Base-by-base conservation (phyloP, 2,888 invertebrate genomes). In the Byasa hedistus region DNA sequence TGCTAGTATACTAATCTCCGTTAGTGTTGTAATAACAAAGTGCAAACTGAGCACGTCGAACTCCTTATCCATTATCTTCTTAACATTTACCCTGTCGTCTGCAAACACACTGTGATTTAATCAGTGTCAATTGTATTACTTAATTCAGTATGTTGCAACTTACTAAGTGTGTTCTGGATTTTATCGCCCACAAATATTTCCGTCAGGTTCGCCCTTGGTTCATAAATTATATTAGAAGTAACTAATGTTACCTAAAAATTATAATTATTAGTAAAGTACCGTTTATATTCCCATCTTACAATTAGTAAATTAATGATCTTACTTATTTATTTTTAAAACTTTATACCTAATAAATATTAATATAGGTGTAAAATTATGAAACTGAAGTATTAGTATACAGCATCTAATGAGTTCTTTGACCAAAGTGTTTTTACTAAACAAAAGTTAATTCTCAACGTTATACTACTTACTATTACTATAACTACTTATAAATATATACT, bases 201-300 rank as follows among this genome's bases (percentile, higher is more conserved):
- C 0, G 56, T 56, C 8, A 56, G 19, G 27, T 56, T 56, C 23
- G 56, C 24, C 27, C 7, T 56, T 56, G 23, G 56, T 27, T 56
- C 22, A 17, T 19, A 15, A 5, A 19, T 1, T 15, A 22, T 5
- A 23, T 12, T 56, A 3, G 56, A 23, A 56, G 56, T 56, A 19
- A 56, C 56, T 24, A 24, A 56, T 24, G 56, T 56, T 56, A 56
- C 56, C 56, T 56, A 56, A 56, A 56, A 56, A 56, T 19, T 3
- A 7, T 17, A 3, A 27, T 55, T 55, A 0, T 12, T 19, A 19
- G 48, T 48, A n/a, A 48, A 48, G n/a, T n/a, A 48, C 7, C 3
- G 19, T 48, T 5, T 7, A 1, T 7, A 7, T n/a, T 48, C 48
- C 5, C n/a, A 4, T 48, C 4, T 48, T 15, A 39, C 12, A 39